Percentiles rank a stretch among this genome's conserved stretches.
phyloP scores from a whole-genome alignment of 2,113 vertebrate species.

The Alosa alosa region DNA sequence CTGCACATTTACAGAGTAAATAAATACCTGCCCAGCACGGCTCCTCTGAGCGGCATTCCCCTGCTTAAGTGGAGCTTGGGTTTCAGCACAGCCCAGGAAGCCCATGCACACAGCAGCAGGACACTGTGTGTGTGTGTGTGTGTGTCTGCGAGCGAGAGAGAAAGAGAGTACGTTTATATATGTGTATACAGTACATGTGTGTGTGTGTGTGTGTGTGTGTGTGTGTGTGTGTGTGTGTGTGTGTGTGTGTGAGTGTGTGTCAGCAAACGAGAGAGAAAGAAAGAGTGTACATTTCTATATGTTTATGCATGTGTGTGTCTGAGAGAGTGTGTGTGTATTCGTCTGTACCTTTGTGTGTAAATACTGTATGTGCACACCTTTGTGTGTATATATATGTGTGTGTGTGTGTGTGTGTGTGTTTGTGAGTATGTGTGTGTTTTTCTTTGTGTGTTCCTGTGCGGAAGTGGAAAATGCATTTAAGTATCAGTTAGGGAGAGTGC shows the following conservation, averaged over 20 bases:
- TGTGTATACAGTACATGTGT: not conserved
- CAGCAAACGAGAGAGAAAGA: no score
- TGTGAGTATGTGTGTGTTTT: not conserved
- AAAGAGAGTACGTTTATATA: not conserved
- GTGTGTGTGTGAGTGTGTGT: no score
- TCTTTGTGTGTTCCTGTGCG: not conserved
- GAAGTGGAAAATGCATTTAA: not conserved
- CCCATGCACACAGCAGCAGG: not conserved
- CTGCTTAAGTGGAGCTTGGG: conserved; percentile 1
- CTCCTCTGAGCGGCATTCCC: not conserved
- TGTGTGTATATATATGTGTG: not conserved
- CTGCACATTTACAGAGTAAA: conserved; percentile 32
- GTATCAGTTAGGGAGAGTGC: not conserved
- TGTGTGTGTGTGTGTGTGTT: not conserved
- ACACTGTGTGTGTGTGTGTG: not conserved
- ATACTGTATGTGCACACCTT: not conserved
- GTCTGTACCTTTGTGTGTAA: not conserved
- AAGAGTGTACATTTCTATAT: no score
- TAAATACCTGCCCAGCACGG: conserved; percentile 27
- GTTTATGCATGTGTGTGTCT: no score
- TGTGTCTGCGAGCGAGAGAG: no score
- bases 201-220: not conserved
- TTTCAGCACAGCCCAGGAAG: not conserved
- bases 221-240: no score
- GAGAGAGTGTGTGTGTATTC: no score